Base-by-base conservation (phyloP, 2,888 invertebrate genomes). In the Limnephilus auricula region DNA sequence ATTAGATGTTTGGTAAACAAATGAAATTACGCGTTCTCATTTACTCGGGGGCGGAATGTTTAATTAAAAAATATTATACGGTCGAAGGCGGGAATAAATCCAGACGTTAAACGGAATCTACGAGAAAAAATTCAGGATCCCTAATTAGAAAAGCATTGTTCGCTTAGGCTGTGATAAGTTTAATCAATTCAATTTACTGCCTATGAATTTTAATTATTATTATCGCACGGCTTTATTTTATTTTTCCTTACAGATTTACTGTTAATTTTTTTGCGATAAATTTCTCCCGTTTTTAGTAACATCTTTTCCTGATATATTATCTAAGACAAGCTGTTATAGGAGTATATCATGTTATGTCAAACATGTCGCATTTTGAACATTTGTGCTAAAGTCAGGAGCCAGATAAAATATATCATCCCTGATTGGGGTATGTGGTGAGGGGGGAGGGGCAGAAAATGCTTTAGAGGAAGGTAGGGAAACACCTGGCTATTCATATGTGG, bases 1-100 rank as follows among this genome's bases (percentile, higher is more conserved):
- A 93, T 93, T 92, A 92, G 93, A 93, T 92, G 92, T 93, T 92
- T 92, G 91, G 91, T 90, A 91, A 92, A 91, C 90, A 92, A 93
- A 91, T 82, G 83, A 90, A 93, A 92, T 92, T 92, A 92, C 90
- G 91, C 90, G 45, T 91, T 91, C 89, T 91, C 90, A 89, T 90
- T 90, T 65, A 45, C 40, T 86, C 30, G 45, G 82, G 90, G 92
- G 65, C 9, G 37, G 92, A 89, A 90, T 90, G 88, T 90, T 92
- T 92, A 92, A 92, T 92, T 92, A 92, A 91, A 92, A 91, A 90
- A 91, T 91, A 91, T 91, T 83, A 85, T 85, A 37, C 45, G 40
- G 85, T 85, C 85, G n/a, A 40, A 85, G 37, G 30, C 34, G 37
- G 90, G 90, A 78, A 89, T 83, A 37, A 85, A 85, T 37, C 40